phyloP scores from a whole-genome alignment of 2,888 invertebrate species.

The Lumbricus terrestris region DNA sequence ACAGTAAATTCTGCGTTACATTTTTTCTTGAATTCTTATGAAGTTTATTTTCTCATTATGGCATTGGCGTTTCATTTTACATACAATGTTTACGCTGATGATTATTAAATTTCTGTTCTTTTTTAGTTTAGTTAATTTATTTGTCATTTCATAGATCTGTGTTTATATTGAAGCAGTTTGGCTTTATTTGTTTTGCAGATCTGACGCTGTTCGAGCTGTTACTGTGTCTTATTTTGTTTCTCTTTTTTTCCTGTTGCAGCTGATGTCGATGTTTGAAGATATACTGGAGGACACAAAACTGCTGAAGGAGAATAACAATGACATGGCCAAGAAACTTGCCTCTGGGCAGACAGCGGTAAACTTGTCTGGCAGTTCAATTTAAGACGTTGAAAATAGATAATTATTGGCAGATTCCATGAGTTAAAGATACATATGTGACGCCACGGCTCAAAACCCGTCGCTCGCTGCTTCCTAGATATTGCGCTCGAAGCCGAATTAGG shows the following conservation, averaged over 20 bases:
- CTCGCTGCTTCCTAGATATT: no score
- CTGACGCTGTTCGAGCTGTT: not conserved
- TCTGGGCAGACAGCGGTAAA: not conserved
- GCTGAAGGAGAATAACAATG: not conserved
- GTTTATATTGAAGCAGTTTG: not conserved
- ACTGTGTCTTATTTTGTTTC: not conserved
- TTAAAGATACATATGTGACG: no score
- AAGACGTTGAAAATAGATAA: not conserved
- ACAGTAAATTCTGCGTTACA: not conserved
- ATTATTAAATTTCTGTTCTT: not conserved
- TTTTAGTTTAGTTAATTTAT: not conserved
- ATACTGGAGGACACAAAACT: not conserved
- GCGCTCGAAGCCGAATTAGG: no score
- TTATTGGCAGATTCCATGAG: no score
- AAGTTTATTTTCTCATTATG: not conserved
- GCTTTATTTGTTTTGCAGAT: not conserved
- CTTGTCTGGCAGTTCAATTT: not conserved
- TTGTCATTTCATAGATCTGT: not conserved
- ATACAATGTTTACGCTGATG: not conserved
- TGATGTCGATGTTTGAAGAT: slow-evolving; percentile 15
- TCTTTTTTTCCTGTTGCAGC: not conserved
- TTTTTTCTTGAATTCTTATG: not conserved
- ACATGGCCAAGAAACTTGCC: not conserved
- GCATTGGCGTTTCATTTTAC: not conserved
- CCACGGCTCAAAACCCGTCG: no score